Base-by-base conservation (phyloP, 2,797 vertebrate species). In the Eulemur albifrons region DNA sequence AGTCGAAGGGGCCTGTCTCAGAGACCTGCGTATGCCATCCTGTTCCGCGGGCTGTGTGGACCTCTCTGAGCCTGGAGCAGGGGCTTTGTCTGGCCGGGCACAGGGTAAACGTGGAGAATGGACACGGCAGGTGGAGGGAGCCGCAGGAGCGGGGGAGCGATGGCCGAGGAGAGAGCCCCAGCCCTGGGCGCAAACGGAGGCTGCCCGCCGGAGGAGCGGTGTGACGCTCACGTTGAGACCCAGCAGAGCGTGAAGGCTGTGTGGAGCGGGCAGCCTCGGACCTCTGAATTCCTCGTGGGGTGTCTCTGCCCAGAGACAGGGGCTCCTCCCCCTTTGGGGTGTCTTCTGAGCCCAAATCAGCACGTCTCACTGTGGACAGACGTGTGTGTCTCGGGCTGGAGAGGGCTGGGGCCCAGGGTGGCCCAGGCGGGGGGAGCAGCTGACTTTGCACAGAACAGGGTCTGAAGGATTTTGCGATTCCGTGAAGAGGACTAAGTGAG, bases 201-300 rank as follows among this genome's bases (percentile, higher is more conserved):
- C n/a, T 32, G 1, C 61, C 12, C 5, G 0, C 6, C 1, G 0
- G 1, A 23, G 61, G 35, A 38, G 4, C 0, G 0, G 1, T 27
- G 1, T 3, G 40, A 8, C 0, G 0, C 18, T 35, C 0, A 0
- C 1, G 12, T 4, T 18, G 17, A 20, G 18, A 61, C 92, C 11
- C 8, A 5, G 38, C 13, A 1, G 40, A 15, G 52, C 4, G 0
- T 5, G 30, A 17, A 32, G 30, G 23, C 59, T 35, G 88, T 5
- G 0, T 5, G 1, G 21, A 73, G 23, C 13, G 2, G 11, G 38
- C 18, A n/a, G 21, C 79, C 50, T 13, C 0, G 0, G 48, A 25
- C 18, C 20, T 52, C 69, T 14, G 1, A 2, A 6, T 18, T 27
- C 59, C 38, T 52, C 5, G 9, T 7, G 38, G 1, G 13, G n/a